phyloP scores from a whole-genome alignment of 1,140 invertebrate genomes.

The Trachymyrmex septentrionalis region DNA sequence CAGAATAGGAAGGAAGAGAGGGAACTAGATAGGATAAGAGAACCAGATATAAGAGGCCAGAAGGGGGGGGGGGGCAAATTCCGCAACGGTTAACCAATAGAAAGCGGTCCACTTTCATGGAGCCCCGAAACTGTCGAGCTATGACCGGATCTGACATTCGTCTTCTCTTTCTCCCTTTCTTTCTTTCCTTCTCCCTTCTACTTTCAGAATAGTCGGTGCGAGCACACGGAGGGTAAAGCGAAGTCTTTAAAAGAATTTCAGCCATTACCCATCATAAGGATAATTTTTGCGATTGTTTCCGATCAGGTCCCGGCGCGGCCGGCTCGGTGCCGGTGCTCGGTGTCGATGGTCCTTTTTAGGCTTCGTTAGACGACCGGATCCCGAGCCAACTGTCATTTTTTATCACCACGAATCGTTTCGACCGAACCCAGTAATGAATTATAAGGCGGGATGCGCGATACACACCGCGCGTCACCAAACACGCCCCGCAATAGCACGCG shows the following conservation, averaged over 20 bases:
- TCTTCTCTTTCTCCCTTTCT: conserved; percentile 40
- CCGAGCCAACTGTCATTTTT: conserved; percentile 71
- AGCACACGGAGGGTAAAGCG: conserved; percentile 56
- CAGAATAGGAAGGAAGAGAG: conserved; percentile 63
- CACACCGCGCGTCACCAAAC: conserved; percentile 26
- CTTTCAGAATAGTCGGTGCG: conserved; percentile 77
- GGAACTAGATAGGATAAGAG: conserved; percentile 59
- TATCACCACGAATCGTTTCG: conserved; percentile 78
- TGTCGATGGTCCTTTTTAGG: not conserved
- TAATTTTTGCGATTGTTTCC: conserved; percentile 84
- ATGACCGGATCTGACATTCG: conserved; percentile 85
- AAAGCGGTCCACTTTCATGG: conserved; percentile 76
- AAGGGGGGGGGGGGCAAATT: conserved; percentile 80
- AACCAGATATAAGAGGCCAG: conserved; percentile 68
- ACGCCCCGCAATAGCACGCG: not conserved
- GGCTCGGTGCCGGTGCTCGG: conserved; percentile 48
- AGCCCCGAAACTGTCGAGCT: conserved; percentile 80
- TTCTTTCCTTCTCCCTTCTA: conserved; percentile 38
- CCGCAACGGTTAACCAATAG: conserved; percentile 79
- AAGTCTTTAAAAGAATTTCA: conserved; percentile 83
- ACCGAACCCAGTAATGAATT: conserved; percentile 80
- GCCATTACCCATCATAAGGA: conserved; percentile 84
- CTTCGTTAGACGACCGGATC: conserved; percentile 78
- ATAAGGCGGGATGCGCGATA: conserved; percentile 69
- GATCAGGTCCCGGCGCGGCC: conserved; percentile 53